Evolutionary conservation across 2,797 vertebrate species (phyloP).

Genomic region (Apogon talboti): DNA sequence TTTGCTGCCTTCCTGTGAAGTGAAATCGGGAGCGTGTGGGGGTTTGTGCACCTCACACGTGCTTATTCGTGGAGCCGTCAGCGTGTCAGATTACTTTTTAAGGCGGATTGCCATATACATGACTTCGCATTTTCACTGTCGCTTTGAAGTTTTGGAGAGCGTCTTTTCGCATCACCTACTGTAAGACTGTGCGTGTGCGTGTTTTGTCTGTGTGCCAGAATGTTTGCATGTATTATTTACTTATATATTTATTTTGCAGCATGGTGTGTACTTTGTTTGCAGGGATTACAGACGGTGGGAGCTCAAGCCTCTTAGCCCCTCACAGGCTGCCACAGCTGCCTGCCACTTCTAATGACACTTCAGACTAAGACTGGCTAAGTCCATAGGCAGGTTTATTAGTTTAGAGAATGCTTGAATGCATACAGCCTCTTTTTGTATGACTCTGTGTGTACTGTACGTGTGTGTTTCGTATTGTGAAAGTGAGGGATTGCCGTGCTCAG

Average conservation of each 20-base stretch:
- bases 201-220: conserved; percentile 11
- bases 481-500: conserved; percentile 47
- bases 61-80: conserved; percentile 25
- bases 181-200: conserved; percentile 24
- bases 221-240: conserved; percentile 62
- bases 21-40: conserved; percentile 20
- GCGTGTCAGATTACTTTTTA: conserved; percentile 70
- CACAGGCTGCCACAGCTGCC: conserved; percentile 74
- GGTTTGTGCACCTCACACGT: conserved; percentile 1
- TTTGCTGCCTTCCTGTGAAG: conserved; percentile 38
- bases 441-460: background rate
- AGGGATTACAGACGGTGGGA: conserved; percentile 73
- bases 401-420: conserved; percentile 72
- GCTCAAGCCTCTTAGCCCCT: conserved; percentile 74
- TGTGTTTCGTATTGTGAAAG: conserved; percentile 28
- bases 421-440: conserved; percentile 44
- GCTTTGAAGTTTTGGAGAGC: conserved; percentile 63
- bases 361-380: conserved; percentile 76
- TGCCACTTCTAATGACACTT: conserved; percentile 79
- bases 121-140: conserved; percentile 66
- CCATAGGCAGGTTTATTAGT: conserved; percentile 78
- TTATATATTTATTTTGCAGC: conserved; percentile 66
- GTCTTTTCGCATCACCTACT: conserved; percentile 55
- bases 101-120: conserved; percentile 66
- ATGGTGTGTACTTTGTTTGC: conserved; percentile 64